Evolutionary conservation across 2,888 invertebrate species (phyloP).

Genomic region (Nomada ferruginata): DNA sequence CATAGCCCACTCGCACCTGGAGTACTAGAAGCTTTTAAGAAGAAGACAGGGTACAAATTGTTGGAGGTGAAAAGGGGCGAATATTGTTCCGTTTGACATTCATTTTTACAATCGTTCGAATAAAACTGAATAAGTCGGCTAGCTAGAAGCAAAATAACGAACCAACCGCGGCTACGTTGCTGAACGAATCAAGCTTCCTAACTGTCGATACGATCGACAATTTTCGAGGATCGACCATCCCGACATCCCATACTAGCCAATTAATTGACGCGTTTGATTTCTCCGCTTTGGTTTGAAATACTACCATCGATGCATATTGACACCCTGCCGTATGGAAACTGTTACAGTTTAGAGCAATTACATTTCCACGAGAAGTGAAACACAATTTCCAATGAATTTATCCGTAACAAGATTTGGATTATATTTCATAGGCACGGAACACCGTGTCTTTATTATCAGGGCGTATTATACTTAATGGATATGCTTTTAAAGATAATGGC

Average conservation of each 20-base stretch:
- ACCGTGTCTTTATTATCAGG: too few relatives aligned
- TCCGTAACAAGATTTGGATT: too few relatives aligned
- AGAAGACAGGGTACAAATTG: too few relatives aligned
- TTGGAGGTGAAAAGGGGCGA: constrained; percentile 7
- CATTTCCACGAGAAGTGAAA: neutral
- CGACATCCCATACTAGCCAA: constrained; percentile 14
- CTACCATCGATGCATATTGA: neutral
- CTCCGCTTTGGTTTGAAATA: constrained; percentile 4
- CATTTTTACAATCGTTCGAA: neutral
- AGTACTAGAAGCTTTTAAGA: too few relatives aligned
- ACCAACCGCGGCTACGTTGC: neutral
- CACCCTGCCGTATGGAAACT: neutral
- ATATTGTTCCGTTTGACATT: constrained; percentile 2
- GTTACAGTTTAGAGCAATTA: neutral
- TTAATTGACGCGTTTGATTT: neutral
- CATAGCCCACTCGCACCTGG: too few relatives aligned
- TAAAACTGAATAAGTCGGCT: constrained; percentile 12
- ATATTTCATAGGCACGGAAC: too few relatives aligned
- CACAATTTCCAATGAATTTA: neutral
- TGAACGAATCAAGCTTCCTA: constrained; percentile 12
- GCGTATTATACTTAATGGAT: too few relatives aligned
- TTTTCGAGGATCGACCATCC: constrained; percentile 4
- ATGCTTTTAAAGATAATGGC: too few relatives aligned
- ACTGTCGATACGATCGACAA: constrained; percentile 3
- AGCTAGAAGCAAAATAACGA: neutral